phyloP scores from a whole-genome alignment of 2,888 invertebrate species.

The Stegophylla sp. region DNA sequence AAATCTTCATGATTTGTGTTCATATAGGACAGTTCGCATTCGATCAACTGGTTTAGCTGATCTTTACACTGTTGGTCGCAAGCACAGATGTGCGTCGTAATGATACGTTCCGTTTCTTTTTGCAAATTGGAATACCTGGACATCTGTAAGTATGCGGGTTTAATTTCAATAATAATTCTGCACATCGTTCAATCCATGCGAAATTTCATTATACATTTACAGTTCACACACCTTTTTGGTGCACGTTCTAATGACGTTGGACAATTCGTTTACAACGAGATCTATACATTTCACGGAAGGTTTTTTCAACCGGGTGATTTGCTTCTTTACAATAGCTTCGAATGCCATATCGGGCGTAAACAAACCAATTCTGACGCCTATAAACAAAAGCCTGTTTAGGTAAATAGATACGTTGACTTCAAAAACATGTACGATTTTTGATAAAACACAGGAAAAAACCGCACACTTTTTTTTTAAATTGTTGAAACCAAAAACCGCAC shows the following conservation, averaged over 20 bases:
- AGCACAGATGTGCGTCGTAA: slow-evolving; percentile 90
- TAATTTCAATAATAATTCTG: slow-evolving; percentile 20
- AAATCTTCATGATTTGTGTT: slow-evolving; percentile 99
- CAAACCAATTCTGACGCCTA: slow-evolving; percentile 83
- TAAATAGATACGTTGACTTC: too few species aligned
- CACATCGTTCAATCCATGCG: slow-evolving; percentile 2
- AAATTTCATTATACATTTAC: not conserved
- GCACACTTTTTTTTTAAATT: too few species aligned
- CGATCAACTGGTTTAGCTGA: slow-evolving; percentile 89
- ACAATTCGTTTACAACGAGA: slow-evolving; percentile 93
- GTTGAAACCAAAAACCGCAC: too few species aligned
- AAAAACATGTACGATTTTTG: too few species aligned
- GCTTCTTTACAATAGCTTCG: slow-evolving; percentile 99
- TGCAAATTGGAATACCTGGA: slow-evolving; percentile 93
- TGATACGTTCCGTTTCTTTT: slow-evolving; percentile 98
- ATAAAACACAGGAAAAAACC: too few species aligned
- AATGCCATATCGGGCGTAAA: slow-evolving; percentile 99
- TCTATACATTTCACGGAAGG: slow-evolving; percentile 99
- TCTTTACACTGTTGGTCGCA: slow-evolving; percentile 96
- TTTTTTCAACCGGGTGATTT: slow-evolving; percentile 93
- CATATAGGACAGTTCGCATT: slow-evolving; percentile 97
- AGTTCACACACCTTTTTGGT: slow-evolving; percentile 82
- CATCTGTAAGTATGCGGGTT: slow-evolving; percentile 73
- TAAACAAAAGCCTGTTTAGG: too few species aligned
- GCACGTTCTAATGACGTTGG: slow-evolving; percentile 92